phyloP scores from a whole-genome alignment of 2,797 vertebrate species.

The Crax fasciolata region DNA sequence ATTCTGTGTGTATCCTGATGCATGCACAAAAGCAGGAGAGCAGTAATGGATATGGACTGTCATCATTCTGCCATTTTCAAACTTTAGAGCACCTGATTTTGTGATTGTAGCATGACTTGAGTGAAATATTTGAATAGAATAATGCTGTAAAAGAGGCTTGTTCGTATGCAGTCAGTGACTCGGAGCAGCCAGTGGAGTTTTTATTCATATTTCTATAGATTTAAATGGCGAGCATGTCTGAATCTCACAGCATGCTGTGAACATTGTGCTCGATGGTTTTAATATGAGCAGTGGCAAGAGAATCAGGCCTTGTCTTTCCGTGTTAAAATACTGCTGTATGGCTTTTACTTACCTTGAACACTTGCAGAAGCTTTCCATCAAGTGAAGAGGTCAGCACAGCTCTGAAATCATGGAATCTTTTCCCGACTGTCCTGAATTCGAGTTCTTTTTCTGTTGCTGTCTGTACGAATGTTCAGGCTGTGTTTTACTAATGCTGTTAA shows the following conservation, averaged over 20 bases:
- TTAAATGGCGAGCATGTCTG: neutral
- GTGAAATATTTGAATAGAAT: neutral
- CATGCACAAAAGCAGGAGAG: neutral
- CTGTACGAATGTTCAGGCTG: neutral
- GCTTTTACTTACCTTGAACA: neutral
- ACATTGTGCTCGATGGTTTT: accelerated
- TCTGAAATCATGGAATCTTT: neutral
- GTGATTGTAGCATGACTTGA: neutral
- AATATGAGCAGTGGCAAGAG: neutral
- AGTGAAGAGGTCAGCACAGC: neutral
- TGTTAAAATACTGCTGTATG: accelerated
- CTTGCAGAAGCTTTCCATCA: neutral
- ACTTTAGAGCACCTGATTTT: neutral
- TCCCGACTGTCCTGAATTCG: neutral
- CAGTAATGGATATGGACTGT: neutral
- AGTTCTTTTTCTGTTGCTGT: neutral
- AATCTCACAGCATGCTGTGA: accelerated
- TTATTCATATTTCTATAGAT: neutral
- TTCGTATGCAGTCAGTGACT: neutral
- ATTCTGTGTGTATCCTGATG: neutral
- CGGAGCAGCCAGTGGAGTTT: neutral
- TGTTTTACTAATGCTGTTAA: neutral
- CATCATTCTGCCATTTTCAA: neutral
- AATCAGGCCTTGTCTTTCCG: neutral
- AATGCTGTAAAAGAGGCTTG: neutral